phyloP scores from a whole-genome alignment of 1,140 invertebrate species.

The Panagrolaimus sp. region DNA sequence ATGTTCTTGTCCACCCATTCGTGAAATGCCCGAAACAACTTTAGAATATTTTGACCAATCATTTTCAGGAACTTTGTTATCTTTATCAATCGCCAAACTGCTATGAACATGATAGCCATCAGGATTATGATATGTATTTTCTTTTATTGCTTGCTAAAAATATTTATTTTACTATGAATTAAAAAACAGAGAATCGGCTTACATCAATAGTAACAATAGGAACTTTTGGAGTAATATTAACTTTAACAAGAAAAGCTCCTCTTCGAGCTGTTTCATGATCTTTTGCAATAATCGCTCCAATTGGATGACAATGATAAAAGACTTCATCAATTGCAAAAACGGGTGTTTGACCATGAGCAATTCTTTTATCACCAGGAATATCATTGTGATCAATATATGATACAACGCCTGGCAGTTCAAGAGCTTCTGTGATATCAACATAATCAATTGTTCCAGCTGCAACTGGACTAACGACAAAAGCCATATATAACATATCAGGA shows the following conservation, averaged over 20 bases:
- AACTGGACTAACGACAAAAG: constrained; percentile 63
- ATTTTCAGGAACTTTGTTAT: constrained; percentile 14
- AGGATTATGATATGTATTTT: constrained; percentile 67
- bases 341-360: constrained; percentile 69
- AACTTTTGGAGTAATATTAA: constrained; percentile 72
- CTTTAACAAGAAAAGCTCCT: constrained; percentile 69
- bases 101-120: constrained; percentile 40
- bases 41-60: constrained; percentile 53
- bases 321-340: constrained; percentile 70
- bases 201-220: constrained; percentile 75
- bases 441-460: constrained; percentile 64
- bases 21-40: constrained; percentile 68
- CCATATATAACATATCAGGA: constrained; percentile 67
- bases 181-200: not conserved
- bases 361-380: constrained; percentile 68
- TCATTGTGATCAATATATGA: constrained; percentile 70
- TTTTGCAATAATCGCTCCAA: constrained; percentile 72
- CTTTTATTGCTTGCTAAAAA: constrained; percentile 68
- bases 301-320: constrained; percentile 70
- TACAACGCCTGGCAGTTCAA: constrained; percentile 66
- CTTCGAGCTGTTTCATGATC: constrained; percentile 70
- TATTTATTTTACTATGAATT: constrained; percentile 23
- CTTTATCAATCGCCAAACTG: constrained; percentile 63
- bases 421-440: constrained; percentile 40
- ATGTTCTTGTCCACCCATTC: constrained; percentile 86